A percentile compares a stretch with the other conserved stretches of the same genome.
Conservation (phyloP, 1,140 invertebrate species). For the Ceratina japonica region DNA sequence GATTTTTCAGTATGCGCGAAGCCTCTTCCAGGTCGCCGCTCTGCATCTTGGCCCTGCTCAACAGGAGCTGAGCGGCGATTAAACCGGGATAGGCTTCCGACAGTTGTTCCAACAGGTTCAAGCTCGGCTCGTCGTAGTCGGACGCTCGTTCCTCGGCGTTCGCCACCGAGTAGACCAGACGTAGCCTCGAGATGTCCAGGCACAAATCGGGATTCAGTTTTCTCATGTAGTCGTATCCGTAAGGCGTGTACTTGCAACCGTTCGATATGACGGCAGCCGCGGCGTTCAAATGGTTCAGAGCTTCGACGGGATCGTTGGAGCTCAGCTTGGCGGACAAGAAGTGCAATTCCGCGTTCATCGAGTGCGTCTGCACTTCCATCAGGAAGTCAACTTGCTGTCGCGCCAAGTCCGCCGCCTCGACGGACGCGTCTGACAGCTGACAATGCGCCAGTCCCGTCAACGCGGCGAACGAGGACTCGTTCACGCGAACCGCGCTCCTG, state of each 20-base stretch:
- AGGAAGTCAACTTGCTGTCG: slow-evolving; percentile 93
- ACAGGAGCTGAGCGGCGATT: slow-evolving; percentile 85
- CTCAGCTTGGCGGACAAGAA: slow-evolving; percentile 86
- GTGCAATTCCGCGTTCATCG: slow-evolving; percentile 81
- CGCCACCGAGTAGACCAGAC: slow-evolving; percentile 84
- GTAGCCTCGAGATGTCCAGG: slow-evolving; percentile 88
- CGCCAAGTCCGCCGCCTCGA: slow-evolving; percentile 83
- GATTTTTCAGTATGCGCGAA: slow-evolving; percentile 83
- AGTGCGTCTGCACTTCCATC: slow-evolving; percentile 87
- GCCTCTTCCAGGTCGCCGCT: slow-evolving; percentile 87
- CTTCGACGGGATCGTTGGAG: slow-evolving; percentile 81
- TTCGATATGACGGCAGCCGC: slow-evolving; percentile 86
- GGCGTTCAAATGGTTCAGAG: slow-evolving; percentile 84
- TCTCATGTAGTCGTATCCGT: slow-evolving; percentile 88
- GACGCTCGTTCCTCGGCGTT: slow-evolving; percentile 54
- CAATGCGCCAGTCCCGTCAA: slow-evolving; percentile 90
- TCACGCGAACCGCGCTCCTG: slow-evolving; percentile 88
- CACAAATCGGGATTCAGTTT: slow-evolving; percentile 92
- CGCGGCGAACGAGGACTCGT: slow-evolving; percentile 90
- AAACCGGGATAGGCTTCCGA: slow-evolving; percentile 91
- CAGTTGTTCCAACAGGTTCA: slow-evolving; percentile 86
- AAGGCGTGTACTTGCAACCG: slow-evolving; percentile 82
- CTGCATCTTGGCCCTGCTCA: slow-evolving; percentile 90
- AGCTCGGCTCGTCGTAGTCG: slow-evolving; percentile 79
- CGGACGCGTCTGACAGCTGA: slow-evolving; percentile 83